Base-by-base conservation (phyloP, 2,888 invertebrate species). In the Eupithecia pulchellata region DNA sequence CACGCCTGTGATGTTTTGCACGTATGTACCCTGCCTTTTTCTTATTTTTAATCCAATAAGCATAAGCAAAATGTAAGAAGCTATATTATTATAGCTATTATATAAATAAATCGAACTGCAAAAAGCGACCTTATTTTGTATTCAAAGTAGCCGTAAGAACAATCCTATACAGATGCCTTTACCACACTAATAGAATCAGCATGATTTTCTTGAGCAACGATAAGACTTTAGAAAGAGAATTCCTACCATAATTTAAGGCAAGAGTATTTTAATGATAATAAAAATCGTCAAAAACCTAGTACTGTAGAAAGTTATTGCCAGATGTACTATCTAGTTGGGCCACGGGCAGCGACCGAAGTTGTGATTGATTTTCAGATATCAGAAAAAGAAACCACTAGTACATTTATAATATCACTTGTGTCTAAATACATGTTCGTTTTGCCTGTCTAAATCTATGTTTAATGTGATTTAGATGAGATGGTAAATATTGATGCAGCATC, bases 1-100 rank as follows among this genome's bases (percentile, higher is more conserved):
- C 61, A 32, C 60, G 61, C 11, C 30, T 32, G 58, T 34, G 34
- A 61, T 34, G 61, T 20, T 14, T 34, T 61, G 29, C 70, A 70
- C 73, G 73, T 73, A 73, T 52, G 73, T 73, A 73, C 52, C 47
- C 20, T 42, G n/a, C 20, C 2, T 20, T 20, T 1, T 25, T 13
- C 20, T 25, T 25, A 25, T 25, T 9, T 25, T 25, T 13, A 25
- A 20, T 47, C 11, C 9, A 2, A 47, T 25, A 25, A 52, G n/a
- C n/a, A n/a, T 25, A 52, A 13, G 4, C 52, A 52, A 11, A 11
- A 52, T 52, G 25, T 25, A 52, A 13, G 52, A 52, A 52, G 0
- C 4, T 13, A 25, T 42, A n/a, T 20, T 4, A 13, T 25, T n/a
- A n/a, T n/a, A n/a, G n/a, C n/a, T n/a, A n/a, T n/a, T n/a, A n/a